Conservation (phyloP, 37 sponge, comb jelly and placozoan genomes). For the Beroe forskalii region DNA sequence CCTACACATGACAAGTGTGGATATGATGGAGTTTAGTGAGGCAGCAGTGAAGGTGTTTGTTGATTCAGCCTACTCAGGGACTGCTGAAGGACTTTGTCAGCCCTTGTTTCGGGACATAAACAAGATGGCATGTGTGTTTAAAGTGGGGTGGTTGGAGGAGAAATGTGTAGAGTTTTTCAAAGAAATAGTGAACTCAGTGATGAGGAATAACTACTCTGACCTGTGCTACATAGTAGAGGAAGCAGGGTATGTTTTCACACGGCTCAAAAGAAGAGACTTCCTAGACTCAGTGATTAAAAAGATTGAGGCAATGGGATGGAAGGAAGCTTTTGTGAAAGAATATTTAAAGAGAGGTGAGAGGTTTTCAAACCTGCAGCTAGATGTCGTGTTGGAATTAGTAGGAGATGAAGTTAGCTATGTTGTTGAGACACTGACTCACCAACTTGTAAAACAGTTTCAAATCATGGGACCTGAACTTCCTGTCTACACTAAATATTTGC, state of each 20-base stretch:
- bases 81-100: too few species aligned
- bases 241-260: neutral
- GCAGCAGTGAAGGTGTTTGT: neutral
- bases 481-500: neutral
- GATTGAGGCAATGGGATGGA: neutral
- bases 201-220: neutral
- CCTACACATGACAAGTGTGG: slow-evolving; percentile 11
- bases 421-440: neutral
- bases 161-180: neutral
- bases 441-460: neutral
- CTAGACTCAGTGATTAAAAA: neutral
- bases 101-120: too few species aligned
- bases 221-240: neutral
- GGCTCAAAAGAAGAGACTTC: neutral
- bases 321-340: neutral
- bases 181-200: neutral
- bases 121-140: too few species aligned
- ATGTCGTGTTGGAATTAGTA: neutral
- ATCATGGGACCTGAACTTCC: neutral
- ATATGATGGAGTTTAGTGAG: slow-evolving; percentile 14
- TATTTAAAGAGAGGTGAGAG: neutral
- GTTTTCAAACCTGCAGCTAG: neutral
- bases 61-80: too few species aligned
- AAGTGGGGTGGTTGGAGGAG: slow-evolving; percentile 1
- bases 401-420: neutral